Percentiles rank a stretch among this genome's conserved stretches.
phyloP scores from a whole-genome alignment of 2,113 vertebrate genomes.

The Heterocephalus glaber region DNA sequence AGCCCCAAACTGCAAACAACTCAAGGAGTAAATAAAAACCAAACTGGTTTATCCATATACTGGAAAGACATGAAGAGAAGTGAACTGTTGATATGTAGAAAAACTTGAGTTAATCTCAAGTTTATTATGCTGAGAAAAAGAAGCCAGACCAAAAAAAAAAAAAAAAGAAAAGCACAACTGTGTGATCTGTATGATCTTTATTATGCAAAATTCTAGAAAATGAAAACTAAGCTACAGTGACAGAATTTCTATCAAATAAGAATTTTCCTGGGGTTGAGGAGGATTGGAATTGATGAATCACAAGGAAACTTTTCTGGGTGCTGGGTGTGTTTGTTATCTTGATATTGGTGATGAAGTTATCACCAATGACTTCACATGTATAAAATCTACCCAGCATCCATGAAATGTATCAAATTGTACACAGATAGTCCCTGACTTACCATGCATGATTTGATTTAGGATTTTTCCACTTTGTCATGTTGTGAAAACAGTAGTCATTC shows the following conservation, averaged over 20 bases:
- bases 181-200: no score
- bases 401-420: background rate
- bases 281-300: background rate
- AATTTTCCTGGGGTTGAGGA: background rate
- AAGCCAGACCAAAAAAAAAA: background rate
- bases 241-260: background rate
- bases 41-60: background rate
- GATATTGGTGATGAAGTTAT: background rate
- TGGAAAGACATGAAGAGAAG: background rate
- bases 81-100: background rate
- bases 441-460: background rate
- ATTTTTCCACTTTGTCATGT: background rate
- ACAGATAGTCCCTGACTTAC: background rate
- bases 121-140: background rate
- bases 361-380: background rate
- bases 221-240: no score
- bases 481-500: background rate
- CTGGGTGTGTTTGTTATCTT: background rate
- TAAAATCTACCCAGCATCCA: background rate
- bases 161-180: no score
- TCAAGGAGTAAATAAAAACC: no score
- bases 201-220: no score
- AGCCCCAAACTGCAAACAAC: background rate
- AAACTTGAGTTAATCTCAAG: background rate
- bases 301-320: background rate